phyloP scores from a whole-genome alignment of 2,888 invertebrate genomes.

The Drosophila fulvimacula region DNA sequence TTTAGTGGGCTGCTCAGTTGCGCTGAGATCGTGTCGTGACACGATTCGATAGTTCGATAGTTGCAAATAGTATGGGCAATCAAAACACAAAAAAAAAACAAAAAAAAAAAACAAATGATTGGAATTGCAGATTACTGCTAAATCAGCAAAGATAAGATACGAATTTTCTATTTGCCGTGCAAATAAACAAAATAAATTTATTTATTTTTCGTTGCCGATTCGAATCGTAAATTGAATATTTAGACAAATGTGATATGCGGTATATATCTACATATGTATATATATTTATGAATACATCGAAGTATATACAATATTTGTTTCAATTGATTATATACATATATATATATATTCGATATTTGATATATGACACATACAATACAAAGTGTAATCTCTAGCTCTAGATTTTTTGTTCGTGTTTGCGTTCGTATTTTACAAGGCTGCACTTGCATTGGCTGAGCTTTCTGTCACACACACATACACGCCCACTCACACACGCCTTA shows the following conservation, averaged over 20 bases:
- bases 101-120: neutral
- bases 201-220: conserved; percentile 6
- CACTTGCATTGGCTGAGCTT: conserved; percentile 15
- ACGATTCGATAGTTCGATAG: neutral
- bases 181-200: conserved; percentile 6
- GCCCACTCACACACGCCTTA: neutral
- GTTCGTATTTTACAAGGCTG: conserved; percentile 19
- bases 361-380: neutral
- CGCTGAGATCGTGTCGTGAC: neutral
- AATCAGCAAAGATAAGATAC: conserved; percentile 6
- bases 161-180: conserved; percentile 1
- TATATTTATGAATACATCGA: too few relatives aligned
- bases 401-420: neutral
- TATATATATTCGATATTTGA: neutral
- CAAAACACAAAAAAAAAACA: neutral
- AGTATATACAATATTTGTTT: too few relatives aligned
- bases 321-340: neutral
- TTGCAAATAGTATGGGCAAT: neutral
- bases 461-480: neutral
- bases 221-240: neutral
- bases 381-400: neutral
- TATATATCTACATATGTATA: neutral
- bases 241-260: neutral
- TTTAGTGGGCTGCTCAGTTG: neutral
- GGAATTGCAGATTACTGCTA: neutral